A percentile compares a stretch with the other conserved stretches of the same genome.
These are phyloP conservation scores for Motacilla alba DNA, from an alignment of 2,113 vertebrate genomes.

Conservation along the genomic window DNA sequence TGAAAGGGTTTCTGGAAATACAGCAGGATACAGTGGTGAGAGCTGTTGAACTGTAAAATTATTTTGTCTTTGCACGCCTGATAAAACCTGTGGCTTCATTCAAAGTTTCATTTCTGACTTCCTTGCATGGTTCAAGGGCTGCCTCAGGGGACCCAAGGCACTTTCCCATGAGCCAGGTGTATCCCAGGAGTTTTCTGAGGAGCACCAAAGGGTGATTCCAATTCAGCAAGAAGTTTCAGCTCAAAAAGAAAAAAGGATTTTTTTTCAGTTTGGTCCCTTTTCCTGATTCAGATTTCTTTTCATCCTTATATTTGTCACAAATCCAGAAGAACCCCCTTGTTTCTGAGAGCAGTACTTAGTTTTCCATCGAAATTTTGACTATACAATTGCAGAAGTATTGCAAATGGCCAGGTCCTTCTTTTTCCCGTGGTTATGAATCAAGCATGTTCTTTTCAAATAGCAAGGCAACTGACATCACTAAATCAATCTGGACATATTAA, in stretches of 20 bases:
- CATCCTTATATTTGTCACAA: neutral
- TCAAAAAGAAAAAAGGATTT: neutral
- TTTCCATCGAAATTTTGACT: neutral
- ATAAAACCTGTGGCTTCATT: neutral
- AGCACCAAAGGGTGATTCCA: neutral
- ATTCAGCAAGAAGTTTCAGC: neutral
- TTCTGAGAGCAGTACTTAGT: neutral
- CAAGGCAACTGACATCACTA: neutral
- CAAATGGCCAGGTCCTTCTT: neutral
- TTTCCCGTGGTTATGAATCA: neutral
- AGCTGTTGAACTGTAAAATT: neutral
- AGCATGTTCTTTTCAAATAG: neutral
- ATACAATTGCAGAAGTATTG: neutral
- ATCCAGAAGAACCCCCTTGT: neutral
- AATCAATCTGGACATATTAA: neutral
- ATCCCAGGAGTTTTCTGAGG: neutral
- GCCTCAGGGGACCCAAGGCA: neutral
- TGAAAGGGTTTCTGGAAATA: neutral
- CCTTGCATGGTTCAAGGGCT: neutral
- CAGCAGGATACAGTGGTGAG: neutral
- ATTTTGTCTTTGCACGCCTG: neutral
- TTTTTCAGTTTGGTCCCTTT: neutral
- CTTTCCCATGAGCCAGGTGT: neutral
- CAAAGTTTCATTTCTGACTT: neutral
- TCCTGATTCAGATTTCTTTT: neutral